phyloP scores from a whole-genome alignment of 1,140 invertebrate genomes.

The Nixonia krombeini region DNA sequence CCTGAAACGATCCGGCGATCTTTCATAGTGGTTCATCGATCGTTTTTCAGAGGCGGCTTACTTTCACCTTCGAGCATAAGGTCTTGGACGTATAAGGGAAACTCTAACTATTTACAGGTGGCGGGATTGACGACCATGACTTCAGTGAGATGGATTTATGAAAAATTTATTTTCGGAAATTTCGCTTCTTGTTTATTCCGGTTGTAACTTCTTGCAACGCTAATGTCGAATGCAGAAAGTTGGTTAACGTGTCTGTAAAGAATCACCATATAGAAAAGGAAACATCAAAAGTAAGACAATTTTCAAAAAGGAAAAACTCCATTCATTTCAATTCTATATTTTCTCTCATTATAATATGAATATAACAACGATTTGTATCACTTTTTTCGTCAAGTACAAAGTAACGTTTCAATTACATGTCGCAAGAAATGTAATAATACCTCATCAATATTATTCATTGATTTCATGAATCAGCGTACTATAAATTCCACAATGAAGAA shows the following conservation, averaged over 20 bases:
- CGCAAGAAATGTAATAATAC: background rate
- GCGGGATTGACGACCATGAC: background rate
- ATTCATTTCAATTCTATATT: slow-evolving; percentile 49
- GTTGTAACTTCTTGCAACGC: too few relatives aligned
- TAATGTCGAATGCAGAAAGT: too few relatives aligned
- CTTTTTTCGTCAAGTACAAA: slow-evolving; percentile 44
- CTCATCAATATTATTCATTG: too few relatives aligned
- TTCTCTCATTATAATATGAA: slow-evolving; percentile 39
- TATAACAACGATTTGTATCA: slow-evolving; percentile 52
- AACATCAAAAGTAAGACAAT: too few relatives aligned
- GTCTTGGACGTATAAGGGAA: slow-evolving; percentile 49
- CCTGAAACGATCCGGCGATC: background rate
- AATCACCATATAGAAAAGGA: too few relatives aligned
- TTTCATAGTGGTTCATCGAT: slow-evolving; percentile 10
- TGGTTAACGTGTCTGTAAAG: too few relatives aligned
- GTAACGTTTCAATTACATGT: background rate
- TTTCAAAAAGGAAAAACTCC: slow-evolving; percentile 37
- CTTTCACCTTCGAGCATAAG: slow-evolving; percentile 59
- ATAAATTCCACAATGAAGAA: too few relatives aligned
- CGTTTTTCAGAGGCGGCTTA: slow-evolving; percentile 13
- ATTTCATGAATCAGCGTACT: too few relatives aligned
- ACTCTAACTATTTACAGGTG: background rate
- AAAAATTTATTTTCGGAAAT: too few relatives aligned
- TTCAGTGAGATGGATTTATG: background rate
- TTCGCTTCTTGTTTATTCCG: too few relatives aligned